phyloP scores from a whole-genome alignment of 2,797 vertebrate genomes.

The Macropus fuliginosus region DNA sequence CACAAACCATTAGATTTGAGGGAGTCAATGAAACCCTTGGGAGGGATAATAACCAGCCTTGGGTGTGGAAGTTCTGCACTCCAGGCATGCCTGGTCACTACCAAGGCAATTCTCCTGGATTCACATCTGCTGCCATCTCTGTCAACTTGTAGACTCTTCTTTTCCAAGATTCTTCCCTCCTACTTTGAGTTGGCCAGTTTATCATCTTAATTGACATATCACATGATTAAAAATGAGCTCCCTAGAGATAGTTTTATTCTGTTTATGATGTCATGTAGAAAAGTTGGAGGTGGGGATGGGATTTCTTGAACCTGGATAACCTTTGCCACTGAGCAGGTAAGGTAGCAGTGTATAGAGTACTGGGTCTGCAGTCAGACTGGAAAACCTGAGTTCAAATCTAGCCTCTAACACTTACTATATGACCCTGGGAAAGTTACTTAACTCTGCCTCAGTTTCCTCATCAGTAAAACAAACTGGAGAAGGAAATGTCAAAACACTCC shows the following conservation, averaged over 20 bases:
- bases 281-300: not conserved
- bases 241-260: not conserved
- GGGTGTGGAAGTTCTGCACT: conserved; percentile 12
- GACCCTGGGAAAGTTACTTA: not conserved
- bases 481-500: not conserved
- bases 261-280: not conserved
- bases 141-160: not conserved
- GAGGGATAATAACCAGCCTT: not conserved
- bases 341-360: not conserved
- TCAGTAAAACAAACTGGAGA: not conserved
- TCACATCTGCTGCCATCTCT: conserved; percentile 11
- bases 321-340: not conserved
- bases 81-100: conserved; percentile 29
- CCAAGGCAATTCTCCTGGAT: not conserved
- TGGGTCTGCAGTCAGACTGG: not conserved
- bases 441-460: not conserved
- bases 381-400: not conserved
- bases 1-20: conserved; percentile 1
- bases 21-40: conserved; percentile 2
- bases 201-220: not conserved
- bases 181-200: not conserved
- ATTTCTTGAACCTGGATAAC: not conserved
- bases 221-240: not conserved
- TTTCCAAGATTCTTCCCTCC: not conserved
- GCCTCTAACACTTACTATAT: not conserved